phyloP scores from a whole-genome alignment of 53 echinoderm and acorn worm genomes.

The Henricia sp. region DNA sequence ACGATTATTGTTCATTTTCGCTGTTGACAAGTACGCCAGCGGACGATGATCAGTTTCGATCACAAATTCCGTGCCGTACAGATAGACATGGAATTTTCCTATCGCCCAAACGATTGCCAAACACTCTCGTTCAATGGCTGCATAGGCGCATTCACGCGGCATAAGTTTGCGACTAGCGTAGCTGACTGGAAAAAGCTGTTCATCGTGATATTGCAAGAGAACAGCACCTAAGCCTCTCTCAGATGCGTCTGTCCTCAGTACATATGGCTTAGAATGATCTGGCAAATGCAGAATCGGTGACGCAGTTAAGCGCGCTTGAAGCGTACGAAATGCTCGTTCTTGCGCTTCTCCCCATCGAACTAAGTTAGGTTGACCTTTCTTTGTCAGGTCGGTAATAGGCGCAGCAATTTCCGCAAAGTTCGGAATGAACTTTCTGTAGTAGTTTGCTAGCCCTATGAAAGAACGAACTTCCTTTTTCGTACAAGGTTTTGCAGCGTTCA shows the following conservation, averaged over 20 bases:
- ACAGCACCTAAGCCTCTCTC: slow-evolving; percentile 9
- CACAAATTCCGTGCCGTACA: too few species aligned
- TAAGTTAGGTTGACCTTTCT: background rate
- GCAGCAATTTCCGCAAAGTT: too few species aligned
- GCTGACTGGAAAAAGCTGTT: too few species aligned
- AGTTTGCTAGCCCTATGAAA: slow-evolving; percentile 16
- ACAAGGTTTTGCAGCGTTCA: background rate
- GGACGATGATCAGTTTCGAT: too few species aligned
- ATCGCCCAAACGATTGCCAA: too few species aligned
- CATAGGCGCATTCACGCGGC: too few species aligned
- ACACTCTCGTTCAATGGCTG: too few species aligned
- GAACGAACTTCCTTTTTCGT: slow-evolving; percentile 16
- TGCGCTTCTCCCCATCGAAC: slow-evolving; percentile 5
- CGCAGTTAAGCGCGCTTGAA: background rate
- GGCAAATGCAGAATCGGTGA: background rate
- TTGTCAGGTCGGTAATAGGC: too few species aligned
- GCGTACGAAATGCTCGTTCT: background rate
- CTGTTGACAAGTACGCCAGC: too few species aligned
- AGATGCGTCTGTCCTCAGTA: background rate
- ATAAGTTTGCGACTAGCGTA: slow-evolving; percentile 29
- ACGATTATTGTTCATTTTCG: too few species aligned
- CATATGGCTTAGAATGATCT: background rate
- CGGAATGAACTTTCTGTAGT: too few species aligned
- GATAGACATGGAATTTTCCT: too few species aligned
- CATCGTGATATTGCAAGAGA: background rate